Evolutionary conservation across 2,797 vertebrate genomes (phyloP), one percentile per base, ranked within the genome.

Genomic region (Dendrocincla fuliginosa): DNA sequence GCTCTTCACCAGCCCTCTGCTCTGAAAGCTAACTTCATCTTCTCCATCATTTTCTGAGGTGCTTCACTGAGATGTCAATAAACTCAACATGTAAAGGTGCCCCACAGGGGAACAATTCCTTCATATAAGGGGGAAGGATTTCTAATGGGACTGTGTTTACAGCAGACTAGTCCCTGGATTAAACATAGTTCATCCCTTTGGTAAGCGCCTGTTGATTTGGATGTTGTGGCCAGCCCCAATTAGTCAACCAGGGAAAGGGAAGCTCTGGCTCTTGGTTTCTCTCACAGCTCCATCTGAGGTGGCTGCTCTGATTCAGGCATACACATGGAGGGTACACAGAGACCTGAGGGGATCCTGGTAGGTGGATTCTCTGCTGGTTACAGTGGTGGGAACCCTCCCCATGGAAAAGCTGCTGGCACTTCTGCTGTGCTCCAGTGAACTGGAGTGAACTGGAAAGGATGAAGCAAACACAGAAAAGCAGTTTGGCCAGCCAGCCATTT

Each of bases 401-500:
- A 8, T 0, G 1, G 46, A 80, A 53, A 41, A 80, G 61, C 69
- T 84, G 50, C 57, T 75, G 90, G 41, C 1, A 0, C 10, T 87
- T 73, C 41, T 85, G 32, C 61, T 87, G 37, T 2, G 5, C 52
- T 57, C 24, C 70, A 28, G 6, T 70, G 87, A 74, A 53, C 89
- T 89, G 74, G 77, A 71, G 67, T 67, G 87, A 93, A 76, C 90
- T 95, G 82, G 84, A 81, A 91, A 87, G 81, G 75, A 70, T 4
- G 23, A 79, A 41, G 59, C 68, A 70, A 77, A 69, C 15, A 32
- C 35, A 81, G 65, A 91, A 47, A 35, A 83, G 74, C 50, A 44
- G 69, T 56, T 87, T 89, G 92, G 84, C 87, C 79, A 91, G 67
- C 41, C 65, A 89, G 89, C 57, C 82, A n/a, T 91, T 83, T 87